These are phyloP conservation scores for Drepanosiphum platanoidis DNA, from an alignment of 2,888 invertebrate species.

Conservation along the genomic window DNA sequence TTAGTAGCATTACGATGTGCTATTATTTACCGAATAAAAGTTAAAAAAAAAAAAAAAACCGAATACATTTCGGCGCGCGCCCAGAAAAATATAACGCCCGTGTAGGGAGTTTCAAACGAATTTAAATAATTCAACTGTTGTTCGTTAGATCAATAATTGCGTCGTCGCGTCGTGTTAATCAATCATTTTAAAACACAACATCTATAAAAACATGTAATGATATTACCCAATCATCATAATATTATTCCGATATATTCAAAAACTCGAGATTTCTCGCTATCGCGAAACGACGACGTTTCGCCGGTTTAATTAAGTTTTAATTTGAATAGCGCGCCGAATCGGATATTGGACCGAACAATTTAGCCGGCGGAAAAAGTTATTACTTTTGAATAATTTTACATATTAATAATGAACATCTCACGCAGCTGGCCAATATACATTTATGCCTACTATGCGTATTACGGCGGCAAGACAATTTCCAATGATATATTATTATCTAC, in stretches of 20 bases:
- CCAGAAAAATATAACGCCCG: too few relatives aligned
- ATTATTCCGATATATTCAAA: slow-evolving; percentile 16
- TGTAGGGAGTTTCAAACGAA: too few relatives aligned
- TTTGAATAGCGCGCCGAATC: not conserved
- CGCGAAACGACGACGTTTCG: not conserved
- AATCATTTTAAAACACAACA: not conserved
- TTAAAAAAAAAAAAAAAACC: too few relatives aligned
- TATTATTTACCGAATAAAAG: too few relatives aligned
- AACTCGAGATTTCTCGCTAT: not conserved
- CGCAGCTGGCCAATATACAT: not conserved
- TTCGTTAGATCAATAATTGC: too few relatives aligned
- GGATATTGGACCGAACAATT: not conserved
- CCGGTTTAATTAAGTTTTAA: slow-evolving; percentile 33
- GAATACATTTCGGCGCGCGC: too few relatives aligned
- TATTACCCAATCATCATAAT: not conserved
- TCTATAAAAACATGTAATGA: not conserved
- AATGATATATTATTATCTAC: too few relatives aligned
- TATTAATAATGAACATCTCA: slow-evolving; percentile 6
- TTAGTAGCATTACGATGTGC: too few relatives aligned
- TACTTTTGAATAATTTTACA: slow-evolving; percentile 41
- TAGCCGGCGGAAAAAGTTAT: slow-evolving; percentile 14
- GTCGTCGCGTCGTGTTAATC: not conserved
- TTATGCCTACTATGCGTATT: too few relatives aligned
- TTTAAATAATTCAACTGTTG: too few relatives aligned
- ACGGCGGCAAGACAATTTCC: too few relatives aligned